Conservation (phyloP, 2,113 vertebrate species). For the Scophthalmus maximus region DNA sequence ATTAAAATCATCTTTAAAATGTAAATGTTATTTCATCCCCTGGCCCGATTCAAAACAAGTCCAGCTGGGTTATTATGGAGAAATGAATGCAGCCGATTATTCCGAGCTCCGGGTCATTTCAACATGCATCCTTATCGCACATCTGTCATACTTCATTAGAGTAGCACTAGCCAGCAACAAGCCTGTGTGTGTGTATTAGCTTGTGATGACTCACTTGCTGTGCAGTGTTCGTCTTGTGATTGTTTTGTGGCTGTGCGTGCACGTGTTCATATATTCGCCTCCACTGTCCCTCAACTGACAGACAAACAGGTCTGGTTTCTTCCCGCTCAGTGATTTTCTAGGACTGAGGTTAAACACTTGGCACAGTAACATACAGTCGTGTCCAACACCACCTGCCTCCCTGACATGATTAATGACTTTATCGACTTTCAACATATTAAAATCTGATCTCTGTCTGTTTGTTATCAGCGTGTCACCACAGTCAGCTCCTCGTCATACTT, state of each 20-base stretch:
- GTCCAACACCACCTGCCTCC: conserved; percentile 53
- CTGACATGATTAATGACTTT: conserved; percentile 58
- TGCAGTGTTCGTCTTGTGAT: not conserved
- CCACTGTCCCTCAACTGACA: conserved; percentile 45
- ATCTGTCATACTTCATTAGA: conserved; percentile 46
- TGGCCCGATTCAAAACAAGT: not conserved
- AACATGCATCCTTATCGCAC: conserved; percentile 31
- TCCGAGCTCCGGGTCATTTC: conserved; percentile 25
- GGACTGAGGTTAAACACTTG: conserved; percentile 48
- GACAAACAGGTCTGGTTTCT: conserved; percentile 67
- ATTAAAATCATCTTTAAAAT: not conserved
- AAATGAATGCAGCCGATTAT: not conserved
- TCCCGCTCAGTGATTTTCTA: conserved; percentile 26
- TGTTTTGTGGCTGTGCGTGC: not conserved
- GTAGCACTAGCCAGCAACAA: conserved; percentile 20
- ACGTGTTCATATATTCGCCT: not conserved
- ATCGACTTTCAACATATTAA: conserved; percentile 61
- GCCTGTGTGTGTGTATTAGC: not conserved
- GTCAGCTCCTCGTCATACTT: conserved; percentile 50
- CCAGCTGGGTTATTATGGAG: conserved; percentile 32
- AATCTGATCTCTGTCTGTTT: conserved; percentile 61
- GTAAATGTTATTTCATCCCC: not conserved
- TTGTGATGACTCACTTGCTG: not conserved
- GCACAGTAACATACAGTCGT: conserved; percentile 33
- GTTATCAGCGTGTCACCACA: conserved; percentile 60